phyloP scores from a whole-genome alignment of 1,140 invertebrate genomes.

The Aphelinus certus region DNA sequence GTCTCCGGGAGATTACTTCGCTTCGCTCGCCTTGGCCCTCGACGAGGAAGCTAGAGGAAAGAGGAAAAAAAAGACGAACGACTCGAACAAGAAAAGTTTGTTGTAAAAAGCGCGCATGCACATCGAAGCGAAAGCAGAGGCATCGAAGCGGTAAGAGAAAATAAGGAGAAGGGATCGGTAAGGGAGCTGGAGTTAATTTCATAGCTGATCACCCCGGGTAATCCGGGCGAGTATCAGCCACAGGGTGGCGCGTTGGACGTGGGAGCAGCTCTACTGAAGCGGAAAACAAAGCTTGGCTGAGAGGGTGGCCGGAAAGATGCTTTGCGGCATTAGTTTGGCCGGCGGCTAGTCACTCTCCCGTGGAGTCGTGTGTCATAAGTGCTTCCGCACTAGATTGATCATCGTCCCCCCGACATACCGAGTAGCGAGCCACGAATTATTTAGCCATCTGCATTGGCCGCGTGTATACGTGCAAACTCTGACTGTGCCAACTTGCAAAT shows the following conservation, averaged over 20 bases:
- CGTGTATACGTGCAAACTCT: no score
- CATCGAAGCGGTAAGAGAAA: no score
- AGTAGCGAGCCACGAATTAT: no score
- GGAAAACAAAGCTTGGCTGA: conserved; percentile 62
- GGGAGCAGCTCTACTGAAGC: conserved; percentile 50
- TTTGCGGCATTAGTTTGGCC: neutral
- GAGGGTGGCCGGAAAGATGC: neutral
- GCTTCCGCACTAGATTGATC: conserved; percentile 66
- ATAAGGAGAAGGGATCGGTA: conserved; percentile 21
- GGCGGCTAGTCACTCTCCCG: conserved; percentile 11
- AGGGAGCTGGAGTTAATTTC: conserved; percentile 63
- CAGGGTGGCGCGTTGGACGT: conserved; percentile 39
- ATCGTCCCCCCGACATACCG: conserved; percentile 47
- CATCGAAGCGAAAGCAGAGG: conserved; percentile 29
- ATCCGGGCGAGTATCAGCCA: conserved; percentile 47
- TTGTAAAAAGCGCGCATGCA: neutral
- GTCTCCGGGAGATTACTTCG: no score
- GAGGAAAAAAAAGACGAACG: no score
- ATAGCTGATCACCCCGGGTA: conserved; percentile 67
- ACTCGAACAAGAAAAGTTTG: no score
- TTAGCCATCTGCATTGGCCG: no score
- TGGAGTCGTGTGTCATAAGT: conserved; percentile 64
- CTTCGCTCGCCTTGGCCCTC: no score
- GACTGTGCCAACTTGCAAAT: no score
- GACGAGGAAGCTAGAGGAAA: no score